Conservation (phyloP, 2,888 invertebrate species). For the Halocaridina rubra region DNA sequence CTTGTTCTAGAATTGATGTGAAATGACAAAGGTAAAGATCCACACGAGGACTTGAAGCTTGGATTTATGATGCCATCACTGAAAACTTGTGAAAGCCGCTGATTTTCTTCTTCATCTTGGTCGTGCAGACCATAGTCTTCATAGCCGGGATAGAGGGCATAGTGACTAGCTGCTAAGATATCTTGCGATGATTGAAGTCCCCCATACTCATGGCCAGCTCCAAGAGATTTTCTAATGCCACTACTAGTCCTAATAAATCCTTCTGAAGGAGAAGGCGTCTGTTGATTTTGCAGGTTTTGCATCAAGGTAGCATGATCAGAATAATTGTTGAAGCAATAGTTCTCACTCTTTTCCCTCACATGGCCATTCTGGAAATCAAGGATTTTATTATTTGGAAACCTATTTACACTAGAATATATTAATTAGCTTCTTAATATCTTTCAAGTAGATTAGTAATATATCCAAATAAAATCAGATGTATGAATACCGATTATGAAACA, state of each 20-base stretch:
- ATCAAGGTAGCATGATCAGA: not conserved
- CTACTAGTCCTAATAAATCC: not conserved
- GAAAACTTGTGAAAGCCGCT: not conserved
- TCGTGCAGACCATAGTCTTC: not conserved
- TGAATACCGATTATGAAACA: no score
- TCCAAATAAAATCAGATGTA: no score
- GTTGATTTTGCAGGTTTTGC: not conserved
- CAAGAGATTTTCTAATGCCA: not conserved
- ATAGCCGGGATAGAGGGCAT: not conserved
- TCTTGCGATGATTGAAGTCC: not conserved
- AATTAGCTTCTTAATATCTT: no score
- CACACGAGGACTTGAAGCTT: not conserved
- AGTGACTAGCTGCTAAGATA: not conserved
- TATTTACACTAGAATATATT: no score
- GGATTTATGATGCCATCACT: not conserved
- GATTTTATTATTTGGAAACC: no score
- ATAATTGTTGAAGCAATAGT: not conserved
- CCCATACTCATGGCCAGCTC: not conserved
- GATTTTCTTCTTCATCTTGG: not conserved
- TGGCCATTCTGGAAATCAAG: not conserved
- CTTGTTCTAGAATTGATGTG: not conserved
- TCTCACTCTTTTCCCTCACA: not conserved
- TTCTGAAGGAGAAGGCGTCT: not conserved
- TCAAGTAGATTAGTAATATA: no score
- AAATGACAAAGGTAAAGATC: not conserved